Evolutionary conservation across 2,113 vertebrate genomes (phyloP).

Genomic region (Amphiprion ocellaris): DNA sequence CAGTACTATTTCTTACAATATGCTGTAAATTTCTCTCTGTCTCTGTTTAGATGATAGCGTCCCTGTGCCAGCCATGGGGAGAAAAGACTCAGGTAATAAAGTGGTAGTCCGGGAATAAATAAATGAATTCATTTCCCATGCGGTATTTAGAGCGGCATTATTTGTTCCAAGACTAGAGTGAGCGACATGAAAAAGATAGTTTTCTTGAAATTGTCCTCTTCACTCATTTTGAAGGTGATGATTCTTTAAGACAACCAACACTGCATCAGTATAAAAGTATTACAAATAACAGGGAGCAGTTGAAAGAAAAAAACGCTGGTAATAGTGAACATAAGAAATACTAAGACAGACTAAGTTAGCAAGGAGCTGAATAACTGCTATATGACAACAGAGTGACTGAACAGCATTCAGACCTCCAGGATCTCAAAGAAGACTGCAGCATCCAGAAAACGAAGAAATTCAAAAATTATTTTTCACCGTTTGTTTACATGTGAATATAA

Average conservation of each 20-base stretch:
- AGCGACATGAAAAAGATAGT: constrained; percentile 30
- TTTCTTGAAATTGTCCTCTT: neutral
- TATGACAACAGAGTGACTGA: neutral
- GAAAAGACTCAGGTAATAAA: constrained; percentile 97
- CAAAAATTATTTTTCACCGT: too few relatives aligned
- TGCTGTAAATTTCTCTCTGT: constrained; percentile 87
- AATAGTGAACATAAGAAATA: neutral
- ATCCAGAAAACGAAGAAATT: constrained; percentile 9
- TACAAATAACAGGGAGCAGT: neutral
- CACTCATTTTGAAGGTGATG: constrained; percentile 26
- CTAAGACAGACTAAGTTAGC: neutral
- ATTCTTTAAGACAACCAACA: neutral
- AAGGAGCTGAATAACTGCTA: neutral
- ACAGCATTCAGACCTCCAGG: constrained; percentile 6
- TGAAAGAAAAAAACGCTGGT: neutral
- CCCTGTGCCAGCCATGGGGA: constrained; percentile 88
- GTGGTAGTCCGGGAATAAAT: constrained; percentile 15
- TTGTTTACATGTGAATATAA: neutral
- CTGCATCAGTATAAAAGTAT: constrained; percentile 29
- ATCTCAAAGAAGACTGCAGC: constrained; percentile 36
- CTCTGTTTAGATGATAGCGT: constrained; percentile 95
- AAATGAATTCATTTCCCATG: neutral
- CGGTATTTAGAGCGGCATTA: neutral
- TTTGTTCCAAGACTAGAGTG: constrained; percentile 6
- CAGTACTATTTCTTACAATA: constrained; percentile 84